Base-by-base conservation (phyloP, 2,113 vertebrate species). In the Rallus limicola region DNA sequence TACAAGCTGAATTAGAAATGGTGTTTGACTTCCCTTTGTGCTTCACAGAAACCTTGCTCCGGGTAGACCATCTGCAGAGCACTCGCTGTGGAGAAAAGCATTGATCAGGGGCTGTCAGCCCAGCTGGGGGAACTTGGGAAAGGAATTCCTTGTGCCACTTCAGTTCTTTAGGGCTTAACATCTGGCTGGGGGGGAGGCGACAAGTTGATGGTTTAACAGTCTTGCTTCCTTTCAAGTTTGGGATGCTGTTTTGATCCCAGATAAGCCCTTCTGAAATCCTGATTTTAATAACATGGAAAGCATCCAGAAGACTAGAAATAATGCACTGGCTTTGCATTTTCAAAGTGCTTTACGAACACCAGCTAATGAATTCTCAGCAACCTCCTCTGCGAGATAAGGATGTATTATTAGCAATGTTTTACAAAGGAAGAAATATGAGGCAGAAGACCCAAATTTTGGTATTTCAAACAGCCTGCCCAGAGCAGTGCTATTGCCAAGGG, bases 1-100 rank as follows among this genome's bases (percentile, higher is more conserved):
- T 99, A 99, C 98, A 98, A 98, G 98, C 98, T 98, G 98, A 98
- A 98, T 99, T 99, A 99, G 98, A 98, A 97, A 98, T 96, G 98
- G 97, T 98, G 97, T 99, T 99, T 99, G 98, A 99, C 98, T 98
- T 98, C 97, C 96, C 97, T 98, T 98, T 96, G 95, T 97, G 70
- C 92, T 88, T 75, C 86, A 90, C 93, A 88, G 90, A 86, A 96
- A 95, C 95, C 93, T 95, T 94, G 88, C 96, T 92, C 95, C 65
- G 95, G 96, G 92, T 82, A 93, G 95, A 88, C 98, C 98, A 98
- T 99, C 98, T 98, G 98, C 98, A 98, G 97, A 64, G 94, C 95
- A 88, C 93, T 96, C 80, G 44, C 96, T 18, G 59, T 25, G 72
- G 94, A 83, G 78, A 88, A 88, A 93, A 82, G 80, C 96, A 97